phyloP scores from a whole-genome alignment of 2,113 vertebrate genomes.

The Ictalurus furcatus region DNA sequence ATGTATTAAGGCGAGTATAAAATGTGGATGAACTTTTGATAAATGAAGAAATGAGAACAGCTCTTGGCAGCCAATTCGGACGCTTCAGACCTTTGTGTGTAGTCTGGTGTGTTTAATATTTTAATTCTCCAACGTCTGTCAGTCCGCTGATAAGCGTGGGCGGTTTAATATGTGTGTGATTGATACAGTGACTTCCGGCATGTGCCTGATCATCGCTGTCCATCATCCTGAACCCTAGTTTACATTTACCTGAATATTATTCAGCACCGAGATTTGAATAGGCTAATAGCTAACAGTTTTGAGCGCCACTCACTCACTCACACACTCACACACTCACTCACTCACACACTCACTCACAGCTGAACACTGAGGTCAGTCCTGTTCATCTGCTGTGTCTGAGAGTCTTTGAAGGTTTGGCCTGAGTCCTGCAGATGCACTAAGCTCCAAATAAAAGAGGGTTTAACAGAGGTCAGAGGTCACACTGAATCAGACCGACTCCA shows the following conservation, averaged over 20 bases:
- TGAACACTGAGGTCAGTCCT: not conserved
- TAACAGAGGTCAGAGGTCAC: slow-evolving; percentile 28
- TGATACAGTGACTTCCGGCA: not conserved
- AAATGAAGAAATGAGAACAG: not conserved
- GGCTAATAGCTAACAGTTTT: too few species aligned
- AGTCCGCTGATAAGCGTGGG: not conserved
- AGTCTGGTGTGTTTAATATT: not conserved
- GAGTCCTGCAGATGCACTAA: slow-evolving; percentile 3
- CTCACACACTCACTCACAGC: not conserved
- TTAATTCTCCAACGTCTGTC: not conserved
- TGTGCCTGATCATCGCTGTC: not conserved
- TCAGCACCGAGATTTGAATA: not conserved
- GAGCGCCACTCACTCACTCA: too few species aligned
- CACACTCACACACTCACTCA: too few species aligned
- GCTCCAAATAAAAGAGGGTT: slow-evolving; percentile 38
- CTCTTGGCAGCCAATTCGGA: not conserved
- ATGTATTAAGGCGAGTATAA: not conserved
- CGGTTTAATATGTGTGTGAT: not conserved
- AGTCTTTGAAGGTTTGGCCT: slow-evolving; percentile 5
- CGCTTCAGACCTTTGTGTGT: not conserved
- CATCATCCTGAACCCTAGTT: not conserved
- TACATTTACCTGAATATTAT: not conserved
- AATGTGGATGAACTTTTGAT: not conserved
- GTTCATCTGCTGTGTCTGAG: not conserved
- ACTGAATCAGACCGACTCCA: slow-evolving; percentile 2